These are phyloP conservation scores for Heteronetta atricapilla DNA, from an alignment of 2,113 vertebrate genomes.

Conservation along the genomic window DNA sequence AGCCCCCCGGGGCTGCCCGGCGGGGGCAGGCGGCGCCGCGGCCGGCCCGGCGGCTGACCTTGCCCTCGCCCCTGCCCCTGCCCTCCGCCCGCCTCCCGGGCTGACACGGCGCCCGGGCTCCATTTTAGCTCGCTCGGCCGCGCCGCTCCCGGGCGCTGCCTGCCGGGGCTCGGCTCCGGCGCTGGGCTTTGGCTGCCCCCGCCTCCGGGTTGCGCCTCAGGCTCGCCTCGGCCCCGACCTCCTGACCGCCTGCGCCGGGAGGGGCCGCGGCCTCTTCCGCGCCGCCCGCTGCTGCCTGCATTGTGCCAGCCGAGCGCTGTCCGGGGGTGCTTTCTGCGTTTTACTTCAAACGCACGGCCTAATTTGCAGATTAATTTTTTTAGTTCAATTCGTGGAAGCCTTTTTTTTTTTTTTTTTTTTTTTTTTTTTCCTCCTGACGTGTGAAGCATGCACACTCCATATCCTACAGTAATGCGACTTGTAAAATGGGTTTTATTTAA, in stretches of 20 bases:
- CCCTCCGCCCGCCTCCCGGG: conserved; percentile 71
- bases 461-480: not conserved
- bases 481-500: not conserved
- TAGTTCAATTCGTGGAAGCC: not conserved
- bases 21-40: conserved; percentile 42
- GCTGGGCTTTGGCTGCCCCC: not conserved
- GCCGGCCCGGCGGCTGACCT: conserved; percentile 77
- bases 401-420: not conserved
- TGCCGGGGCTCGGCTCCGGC: not conserved
- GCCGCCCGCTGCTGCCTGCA: conserved; percentile 36
- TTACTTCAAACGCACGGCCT: not conserved
- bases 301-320: not conserved
- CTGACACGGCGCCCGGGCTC: conserved; percentile 75
- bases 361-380: conserved; percentile 51
- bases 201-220: conserved; percentile 36
- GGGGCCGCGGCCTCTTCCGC: conserved; percentile 34
- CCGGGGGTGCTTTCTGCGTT: not conserved
- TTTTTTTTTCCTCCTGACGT: not conserved
- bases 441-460: not conserved
- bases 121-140: conserved; percentile 77
- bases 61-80: conserved; percentile 77
- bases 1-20: not conserved
- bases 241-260: conserved; percentile 11
- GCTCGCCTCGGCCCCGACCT: conserved; percentile 40
- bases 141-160: conserved; percentile 51